Evolutionary conservation across 2,113 vertebrate species (phyloP), one percentile per base, ranked within the genome.

Genomic region (Mola mola): DNA sequence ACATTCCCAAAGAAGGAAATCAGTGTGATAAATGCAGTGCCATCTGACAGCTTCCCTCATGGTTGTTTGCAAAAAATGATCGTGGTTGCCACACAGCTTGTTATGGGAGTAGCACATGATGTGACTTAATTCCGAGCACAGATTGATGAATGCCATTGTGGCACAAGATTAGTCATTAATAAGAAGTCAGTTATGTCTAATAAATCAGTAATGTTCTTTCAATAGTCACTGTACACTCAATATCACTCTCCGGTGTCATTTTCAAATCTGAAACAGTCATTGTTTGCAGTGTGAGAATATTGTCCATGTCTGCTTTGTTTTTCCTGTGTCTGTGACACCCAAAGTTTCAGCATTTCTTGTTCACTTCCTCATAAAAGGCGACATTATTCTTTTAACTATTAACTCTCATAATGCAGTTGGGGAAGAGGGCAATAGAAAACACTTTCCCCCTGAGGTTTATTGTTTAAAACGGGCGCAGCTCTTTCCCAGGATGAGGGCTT

Each of bases 401-500:
- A 89, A 87, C 85, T 60, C 69, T 72, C 67, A 73, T 89, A 83
- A 89, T 88, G 85, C 78, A 72, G 71, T 25, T 29, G 63, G 60
- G 59, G 60, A 64, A 66, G 42, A 43, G 66, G 34, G 77, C 65
- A 73, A 77, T 69, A 86, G 79, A 89, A 86, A 88, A 84, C 44
- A 76, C 63, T 82, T 78, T 77, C 78, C 89, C 87, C 86, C 60
- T 22, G 78, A 85, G 84, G 83, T 90, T 89, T 82, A 84, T 87
- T 88, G 89, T 89, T 88, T 87, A 80, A 90, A 89, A 88, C 64
- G 68, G 67, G 81, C 79, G 79, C 82, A 68, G 83, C 79, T 85
- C 73, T 89, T 90, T 93, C 89, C 89, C 88, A 91, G 88, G 83
- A 82, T 86, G 78, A 90, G 79, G 70, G 66, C 84, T 87, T 87